Evolutionary conservation across 2,113 vertebrate species (phyloP).

Genomic region (Polypterus senegalus): DNA sequence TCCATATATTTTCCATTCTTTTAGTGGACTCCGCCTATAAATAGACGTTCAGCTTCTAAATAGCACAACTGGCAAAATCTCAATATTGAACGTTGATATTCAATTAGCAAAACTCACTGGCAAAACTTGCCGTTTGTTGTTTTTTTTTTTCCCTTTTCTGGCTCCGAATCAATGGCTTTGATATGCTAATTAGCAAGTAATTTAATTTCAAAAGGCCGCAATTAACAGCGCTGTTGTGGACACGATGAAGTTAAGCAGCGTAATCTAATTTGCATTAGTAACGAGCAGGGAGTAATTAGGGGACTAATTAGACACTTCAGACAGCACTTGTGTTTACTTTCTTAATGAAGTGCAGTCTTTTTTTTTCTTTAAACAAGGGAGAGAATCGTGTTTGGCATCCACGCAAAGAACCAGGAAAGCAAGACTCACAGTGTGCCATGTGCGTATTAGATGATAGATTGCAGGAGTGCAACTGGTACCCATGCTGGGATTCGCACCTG

Average conservation of each 20-base stretch:
- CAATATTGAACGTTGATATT: slow-evolving; percentile 65
- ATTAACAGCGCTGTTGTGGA: slow-evolving; percentile 99
- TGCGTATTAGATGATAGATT: too few species aligned
- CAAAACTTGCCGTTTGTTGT: slow-evolving; percentile 96
- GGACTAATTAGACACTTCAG: slow-evolving; percentile 99
- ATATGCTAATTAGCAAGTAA: slow-evolving; percentile 99
- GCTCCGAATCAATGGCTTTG: slow-evolving; percentile 98
- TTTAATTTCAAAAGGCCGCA: slow-evolving; percentile 99
- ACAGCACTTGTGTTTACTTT: slow-evolving; percentile 99
- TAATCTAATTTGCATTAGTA: slow-evolving; percentile 99
- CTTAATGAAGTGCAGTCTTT: slow-evolving; percentile 95
- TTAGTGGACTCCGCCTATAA: not conserved
- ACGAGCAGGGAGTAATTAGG: slow-evolving; percentile 99
- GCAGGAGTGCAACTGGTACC: too few species aligned
- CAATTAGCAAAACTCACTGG: slow-evolving; percentile 98
- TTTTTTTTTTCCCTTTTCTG: slow-evolving; percentile 76
- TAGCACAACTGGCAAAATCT: slow-evolving; percentile 42
- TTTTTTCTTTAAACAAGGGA: slow-evolving; percentile 28
- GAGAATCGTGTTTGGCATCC: slow-evolving; percentile 22
- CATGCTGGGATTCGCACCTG: too few species aligned
- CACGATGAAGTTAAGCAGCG: slow-evolving; percentile 99
- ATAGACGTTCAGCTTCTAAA: slow-evolving; percentile 32
- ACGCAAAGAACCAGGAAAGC: slow-evolving; percentile 10
- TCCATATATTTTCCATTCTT: too few species aligned
- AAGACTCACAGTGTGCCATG: too few species aligned